Evolutionary conservation across 2,113 vertebrate species (phyloP).

Genomic region (Poeciliopsis turrubarensis): DNA sequence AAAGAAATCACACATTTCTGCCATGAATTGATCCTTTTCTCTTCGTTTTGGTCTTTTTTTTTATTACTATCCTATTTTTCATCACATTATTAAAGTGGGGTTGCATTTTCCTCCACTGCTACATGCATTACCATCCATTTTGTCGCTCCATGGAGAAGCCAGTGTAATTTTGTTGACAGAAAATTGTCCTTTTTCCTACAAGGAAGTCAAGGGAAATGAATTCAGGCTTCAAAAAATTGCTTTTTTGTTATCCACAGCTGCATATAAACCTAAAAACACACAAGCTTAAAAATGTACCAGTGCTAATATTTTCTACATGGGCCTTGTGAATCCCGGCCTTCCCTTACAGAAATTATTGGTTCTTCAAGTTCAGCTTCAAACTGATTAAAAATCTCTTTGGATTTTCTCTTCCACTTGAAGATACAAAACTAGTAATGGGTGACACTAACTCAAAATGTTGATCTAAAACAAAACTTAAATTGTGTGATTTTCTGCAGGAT

Average conservation of each 20-base stretch:
- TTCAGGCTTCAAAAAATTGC: background rate
- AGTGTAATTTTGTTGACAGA: conserved; percentile 18
- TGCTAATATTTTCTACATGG: background rate
- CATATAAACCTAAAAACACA: background rate
- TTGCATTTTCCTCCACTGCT: background rate
- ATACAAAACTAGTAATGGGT: background rate
- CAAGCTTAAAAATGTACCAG: background rate
- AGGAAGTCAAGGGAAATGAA: conserved; percentile 5
- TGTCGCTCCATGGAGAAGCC: background rate
- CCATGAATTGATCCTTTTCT: background rate
- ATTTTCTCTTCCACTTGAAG: background rate
- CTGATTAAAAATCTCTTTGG: background rate
- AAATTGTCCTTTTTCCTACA: background rate
- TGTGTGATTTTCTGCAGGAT: background rate
- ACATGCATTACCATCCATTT: conserved; percentile 2
- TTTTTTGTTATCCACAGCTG: background rate
- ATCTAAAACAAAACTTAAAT: background rate
- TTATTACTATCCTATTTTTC: background rate
- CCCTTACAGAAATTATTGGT: background rate
- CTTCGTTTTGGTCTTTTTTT: background rate
- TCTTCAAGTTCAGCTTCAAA: background rate
- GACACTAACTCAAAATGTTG: background rate
- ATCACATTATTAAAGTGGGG: background rate
- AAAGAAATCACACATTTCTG: background rate
- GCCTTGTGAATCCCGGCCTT: background rate